phyloP scores from a whole-genome alignment of 1,140 invertebrate genomes.

The Oncopodura yosiiana region DNA sequence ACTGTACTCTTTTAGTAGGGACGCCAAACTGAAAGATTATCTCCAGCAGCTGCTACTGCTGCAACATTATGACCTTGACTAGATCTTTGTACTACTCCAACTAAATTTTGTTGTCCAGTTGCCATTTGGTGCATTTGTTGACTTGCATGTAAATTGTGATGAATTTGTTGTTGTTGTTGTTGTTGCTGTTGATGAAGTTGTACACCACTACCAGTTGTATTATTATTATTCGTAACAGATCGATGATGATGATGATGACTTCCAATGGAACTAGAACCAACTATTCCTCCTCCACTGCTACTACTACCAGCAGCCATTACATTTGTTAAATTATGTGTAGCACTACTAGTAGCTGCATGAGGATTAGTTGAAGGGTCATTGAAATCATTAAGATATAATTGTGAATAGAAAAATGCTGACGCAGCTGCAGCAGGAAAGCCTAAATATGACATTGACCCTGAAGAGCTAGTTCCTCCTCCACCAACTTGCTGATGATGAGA shows the following conservation, averaged over 20 bases:
- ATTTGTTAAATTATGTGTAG: too few relatives aligned
- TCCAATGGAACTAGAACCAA: too few relatives aligned
- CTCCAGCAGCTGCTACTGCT: background rate
- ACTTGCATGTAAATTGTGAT: background rate
- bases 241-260: slow-evolving; percentile 3
- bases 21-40: slow-evolving; percentile 32
- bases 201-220: background rate
- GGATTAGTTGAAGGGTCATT: background rate
- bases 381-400: slow-evolving; percentile 35
- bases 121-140: background rate
- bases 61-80: background rate
- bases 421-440: slow-evolving; percentile 34
- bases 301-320: too few relatives aligned
- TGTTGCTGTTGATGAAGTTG: slow-evolving; percentile 1
- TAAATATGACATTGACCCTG: slow-evolving; percentile 23
- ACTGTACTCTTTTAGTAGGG: slow-evolving; percentile 30
- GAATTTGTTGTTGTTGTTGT: slow-evolving; percentile 10
- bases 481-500: slow-evolving; percentile 3
- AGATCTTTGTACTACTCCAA: background rate
- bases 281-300: too few relatives aligned
- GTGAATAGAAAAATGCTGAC: slow-evolving; percentile 33
- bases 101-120: background rate
- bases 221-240: too few relatives aligned
- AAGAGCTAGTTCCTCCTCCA: too few relatives aligned
- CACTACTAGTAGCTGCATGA: background rate